Evolutionary conservation across 2,888 invertebrate species (phyloP), one percentile per base, ranked within the genome.

Genomic region (Xestobium rufovillosum): DNA sequence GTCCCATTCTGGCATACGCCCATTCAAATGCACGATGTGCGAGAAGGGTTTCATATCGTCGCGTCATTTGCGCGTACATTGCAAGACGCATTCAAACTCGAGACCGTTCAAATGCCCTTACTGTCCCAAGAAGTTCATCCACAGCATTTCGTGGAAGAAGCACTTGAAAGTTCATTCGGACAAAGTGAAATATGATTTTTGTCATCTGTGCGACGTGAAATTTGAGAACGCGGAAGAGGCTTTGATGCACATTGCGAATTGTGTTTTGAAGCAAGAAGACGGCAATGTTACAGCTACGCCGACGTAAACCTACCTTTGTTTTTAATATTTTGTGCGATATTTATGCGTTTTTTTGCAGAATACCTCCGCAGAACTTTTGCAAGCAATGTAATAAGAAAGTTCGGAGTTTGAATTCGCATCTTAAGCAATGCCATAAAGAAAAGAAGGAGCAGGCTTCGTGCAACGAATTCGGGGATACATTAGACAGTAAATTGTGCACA

Each of bases 1-100:
- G 12, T 42, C 50, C 33, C 61, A 60, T 44, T 51, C 53, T 16
- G 49, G 56, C 58, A 41, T 49, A 3, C 42, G 50, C n/a, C 48
- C 50, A 1, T 42, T 45, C 33, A 45, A 46, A 28, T 59, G 59
- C 33, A 35, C 47, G 3, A 17, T 43, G n/a, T 59, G 59, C 31
- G 30, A 43, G 2, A 56, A 53, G 27, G 37, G 48, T 16, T 57
- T 59, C 41, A 45, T 52, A 26, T 51, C 55, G 2, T 33, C 32
- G 9, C 41, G 54, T 17, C 51, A 53, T 41, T 39, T 58, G 34
- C 47, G 43, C 9, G 41, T 44, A n/a, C 59, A 59, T 33, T 32
- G 34, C 10, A 38, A 47, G 26, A 41, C 45, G 2, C 59, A 59
- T 38, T 31, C 42, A 0, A 44, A 49, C 1, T 46, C 50, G 10